Evolutionary conservation across 1,140 invertebrate genomes (phyloP).

Genomic region (Lepidurus couesii): DNA sequence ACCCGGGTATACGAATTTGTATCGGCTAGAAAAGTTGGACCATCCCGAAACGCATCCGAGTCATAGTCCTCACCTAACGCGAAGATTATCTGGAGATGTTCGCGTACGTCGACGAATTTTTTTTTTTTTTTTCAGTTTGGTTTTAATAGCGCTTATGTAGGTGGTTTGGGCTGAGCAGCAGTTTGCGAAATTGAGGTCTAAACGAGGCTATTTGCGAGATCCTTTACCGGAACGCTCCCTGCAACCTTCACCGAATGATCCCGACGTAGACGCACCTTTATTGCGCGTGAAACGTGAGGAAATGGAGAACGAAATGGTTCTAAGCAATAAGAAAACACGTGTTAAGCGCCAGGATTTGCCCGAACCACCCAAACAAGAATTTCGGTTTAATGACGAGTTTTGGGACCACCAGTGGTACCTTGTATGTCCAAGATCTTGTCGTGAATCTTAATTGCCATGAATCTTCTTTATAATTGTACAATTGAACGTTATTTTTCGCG

Average conservation of each 20-base stretch:
- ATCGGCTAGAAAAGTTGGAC: slow-evolving; percentile 50
- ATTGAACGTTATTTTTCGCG: background rate
- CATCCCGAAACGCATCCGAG: slow-evolving; percentile 40
- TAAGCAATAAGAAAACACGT: background rate
- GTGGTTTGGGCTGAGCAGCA: slow-evolving; percentile 67
- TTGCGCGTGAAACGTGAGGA: slow-evolving; percentile 28
- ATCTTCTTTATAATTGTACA: background rate
- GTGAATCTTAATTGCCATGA: background rate
- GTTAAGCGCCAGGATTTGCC: background rate
- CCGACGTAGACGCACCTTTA: slow-evolving; percentile 23
- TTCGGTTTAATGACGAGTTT: slow-evolving; percentile 72
- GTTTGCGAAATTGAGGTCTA: slow-evolving; percentile 54
- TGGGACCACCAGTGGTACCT: slow-evolving; percentile 88
- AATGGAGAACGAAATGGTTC: background rate
- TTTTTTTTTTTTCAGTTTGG: background rate
- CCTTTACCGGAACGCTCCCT: background rate
- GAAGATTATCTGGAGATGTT: slow-evolving; percentile 42
- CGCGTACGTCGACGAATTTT: slow-evolving; percentile 44
- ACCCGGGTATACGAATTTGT: slow-evolving; percentile 52
- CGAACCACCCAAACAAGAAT: slow-evolving; percentile 28
- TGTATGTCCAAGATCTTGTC: slow-evolving; percentile 53
- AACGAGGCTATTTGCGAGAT: slow-evolving; percentile 51
- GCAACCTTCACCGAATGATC: background rate
- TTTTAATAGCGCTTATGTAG: slow-evolving; percentile 42
- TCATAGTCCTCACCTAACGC: slow-evolving; percentile 40